Conservation (phyloP, 2,888 invertebrate genomes). For the Ormyrus nitidulus region DNA sequence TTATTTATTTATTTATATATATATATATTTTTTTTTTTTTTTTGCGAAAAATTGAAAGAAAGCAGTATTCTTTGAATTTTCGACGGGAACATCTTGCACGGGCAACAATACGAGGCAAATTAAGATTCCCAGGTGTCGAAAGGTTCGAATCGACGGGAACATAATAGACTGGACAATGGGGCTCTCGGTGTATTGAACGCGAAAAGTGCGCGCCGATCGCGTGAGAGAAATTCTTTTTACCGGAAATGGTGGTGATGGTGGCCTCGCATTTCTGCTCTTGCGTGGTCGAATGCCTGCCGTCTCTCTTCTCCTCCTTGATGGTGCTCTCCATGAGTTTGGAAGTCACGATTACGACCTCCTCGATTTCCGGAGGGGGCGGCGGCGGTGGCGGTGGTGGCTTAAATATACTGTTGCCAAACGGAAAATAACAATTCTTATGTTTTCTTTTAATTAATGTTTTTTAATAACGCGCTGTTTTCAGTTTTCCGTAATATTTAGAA, state of each 20-base stretch:
- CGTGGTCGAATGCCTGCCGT: constrained; percentile 53
- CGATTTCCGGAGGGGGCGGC: constrained; percentile 71
- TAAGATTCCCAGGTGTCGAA: too few relatives aligned
- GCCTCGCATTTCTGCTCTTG: constrained; percentile 65
- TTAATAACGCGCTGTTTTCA: too few relatives aligned
- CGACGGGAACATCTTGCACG: too few relatives aligned
- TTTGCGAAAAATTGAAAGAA: too few relatives aligned
- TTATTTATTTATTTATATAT: neutral
- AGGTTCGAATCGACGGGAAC: too few relatives aligned
- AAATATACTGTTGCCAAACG: constrained; percentile 46
- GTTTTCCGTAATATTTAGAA: too few relatives aligned
- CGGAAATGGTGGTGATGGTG: constrained; percentile 59
- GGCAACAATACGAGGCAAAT: too few relatives aligned
- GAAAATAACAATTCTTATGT: neutral
- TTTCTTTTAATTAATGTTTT: too few relatives aligned
- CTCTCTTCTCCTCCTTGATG: constrained; percentile 65
- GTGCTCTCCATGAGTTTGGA: constrained; percentile 62
- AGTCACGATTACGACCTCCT: constrained; percentile 65
- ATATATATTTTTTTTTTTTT: neutral
- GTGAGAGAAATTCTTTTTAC: constrained; percentile 59
- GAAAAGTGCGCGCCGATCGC: constrained; percentile 11
- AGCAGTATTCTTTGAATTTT: too few relatives aligned
- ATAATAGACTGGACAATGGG: too few relatives aligned
- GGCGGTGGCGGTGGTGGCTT: constrained; percentile 65
- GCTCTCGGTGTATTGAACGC: neutral